Percentiles rank a stretch among this genome's conserved stretches.
These are phyloP conservation scores for Camponotus fellah DNA, from an alignment of 2,888 invertebrate species.

Conservation along the genomic window DNA sequence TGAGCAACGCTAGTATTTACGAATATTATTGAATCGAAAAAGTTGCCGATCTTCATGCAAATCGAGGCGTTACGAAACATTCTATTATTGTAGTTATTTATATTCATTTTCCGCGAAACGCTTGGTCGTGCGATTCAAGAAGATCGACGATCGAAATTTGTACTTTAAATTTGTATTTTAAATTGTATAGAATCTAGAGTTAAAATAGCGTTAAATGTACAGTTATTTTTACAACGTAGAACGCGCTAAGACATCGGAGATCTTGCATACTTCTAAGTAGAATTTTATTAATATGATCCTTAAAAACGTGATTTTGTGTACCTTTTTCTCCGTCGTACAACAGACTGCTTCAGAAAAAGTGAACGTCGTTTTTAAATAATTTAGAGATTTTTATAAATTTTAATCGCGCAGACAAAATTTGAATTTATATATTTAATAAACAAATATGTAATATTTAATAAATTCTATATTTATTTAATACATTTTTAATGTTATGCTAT, in stretches of 20 bases:
- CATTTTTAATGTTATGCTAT: neutral
- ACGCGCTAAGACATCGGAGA: slow-evolving; percentile 4
- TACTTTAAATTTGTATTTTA: slow-evolving; percentile 39
- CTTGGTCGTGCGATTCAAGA: neutral
- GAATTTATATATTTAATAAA: neutral
- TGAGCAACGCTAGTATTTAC: neutral
- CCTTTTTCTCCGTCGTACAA: slow-evolving; percentile 16
- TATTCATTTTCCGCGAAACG: slow-evolving; percentile 2
- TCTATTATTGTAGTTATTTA: slow-evolving; percentile 55
- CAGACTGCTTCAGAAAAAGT: slow-evolving; percentile 26
- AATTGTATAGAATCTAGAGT: slow-evolving; percentile 28
- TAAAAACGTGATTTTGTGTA: slow-evolving; percentile 50
- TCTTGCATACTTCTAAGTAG: slow-evolving; percentile 26
- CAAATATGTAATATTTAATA: neutral
- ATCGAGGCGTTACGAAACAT: slow-evolving; percentile 37
- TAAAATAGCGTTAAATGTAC: slow-evolving; percentile 57
- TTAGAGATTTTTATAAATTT: neutral
- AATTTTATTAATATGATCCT: slow-evolving; percentile 30
- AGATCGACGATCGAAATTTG: neutral
- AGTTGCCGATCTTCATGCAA: slow-evolving; percentile 14
- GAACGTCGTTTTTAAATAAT: neutral
- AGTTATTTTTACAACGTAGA: slow-evolving; percentile 65
- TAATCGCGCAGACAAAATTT: neutral
- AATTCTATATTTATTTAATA: neutral
- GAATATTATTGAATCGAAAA: neutral